These are phyloP conservation scores for Enteromius anoplus DNA, from an alignment of 2,797 vertebrate genomes.

Conservation along the genomic window DNA sequence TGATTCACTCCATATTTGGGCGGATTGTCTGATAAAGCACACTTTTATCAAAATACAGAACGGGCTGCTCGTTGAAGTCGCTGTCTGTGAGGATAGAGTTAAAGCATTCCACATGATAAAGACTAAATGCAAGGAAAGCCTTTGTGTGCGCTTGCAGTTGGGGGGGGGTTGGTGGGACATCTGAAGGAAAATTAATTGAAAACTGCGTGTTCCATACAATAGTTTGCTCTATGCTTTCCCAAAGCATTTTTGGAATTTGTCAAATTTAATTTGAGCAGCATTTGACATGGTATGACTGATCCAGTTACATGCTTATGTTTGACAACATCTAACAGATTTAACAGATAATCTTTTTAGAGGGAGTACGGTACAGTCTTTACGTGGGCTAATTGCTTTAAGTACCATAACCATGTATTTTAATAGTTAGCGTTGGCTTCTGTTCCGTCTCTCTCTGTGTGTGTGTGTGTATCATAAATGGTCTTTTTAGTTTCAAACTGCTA, in stretches of 20 bases:
- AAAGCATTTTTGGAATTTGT: slow-evolving; percentile 30
- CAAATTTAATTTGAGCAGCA: slow-evolving; percentile 39
- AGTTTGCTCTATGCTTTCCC: slow-evolving; percentile 24
- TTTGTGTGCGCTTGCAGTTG: neutral
- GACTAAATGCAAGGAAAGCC: slow-evolving; percentile 12
- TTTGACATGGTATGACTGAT: slow-evolving; percentile 42
- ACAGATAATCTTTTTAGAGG: slow-evolving; percentile 18
- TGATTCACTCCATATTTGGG: slow-evolving; percentile 41
- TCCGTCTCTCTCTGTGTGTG: neutral
- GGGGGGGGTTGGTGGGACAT: slow-evolving; percentile 17
- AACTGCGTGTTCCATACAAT: slow-evolving; percentile 36
- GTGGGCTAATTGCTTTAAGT: slow-evolving; percentile 3
- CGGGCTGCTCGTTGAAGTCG: neutral
- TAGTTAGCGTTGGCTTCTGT: neutral
- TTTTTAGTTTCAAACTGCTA: neutral
- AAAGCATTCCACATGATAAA: slow-evolving; percentile 29
- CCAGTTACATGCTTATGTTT: slow-evolving; percentile 35
- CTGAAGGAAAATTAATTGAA: slow-evolving; percentile 32
- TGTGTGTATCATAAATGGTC: neutral
- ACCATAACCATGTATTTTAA: neutral
- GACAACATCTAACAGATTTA: slow-evolving; percentile 48
- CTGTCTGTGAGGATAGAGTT: slow-evolving; percentile 30
- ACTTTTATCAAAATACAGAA: slow-evolving; percentile 33
- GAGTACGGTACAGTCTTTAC: neutral
- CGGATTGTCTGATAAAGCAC: slow-evolving; percentile 28